phyloP scores from a whole-genome alignment of 2,888 invertebrate genomes.

The Dasypogon diadema region DNA sequence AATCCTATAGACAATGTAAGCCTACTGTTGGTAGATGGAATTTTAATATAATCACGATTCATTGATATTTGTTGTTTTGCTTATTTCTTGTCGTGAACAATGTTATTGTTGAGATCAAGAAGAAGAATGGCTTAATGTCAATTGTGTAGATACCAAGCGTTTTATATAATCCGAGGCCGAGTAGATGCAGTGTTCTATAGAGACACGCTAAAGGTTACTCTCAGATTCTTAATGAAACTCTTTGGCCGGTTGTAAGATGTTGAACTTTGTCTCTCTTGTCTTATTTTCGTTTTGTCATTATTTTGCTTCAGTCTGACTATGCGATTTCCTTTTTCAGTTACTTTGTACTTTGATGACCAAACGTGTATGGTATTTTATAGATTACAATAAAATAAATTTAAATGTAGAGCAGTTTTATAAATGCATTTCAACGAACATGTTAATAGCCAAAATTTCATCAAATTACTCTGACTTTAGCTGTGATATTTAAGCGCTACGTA shows the following conservation, averaged over 20 bases:
- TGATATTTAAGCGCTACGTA: too few relatives aligned
- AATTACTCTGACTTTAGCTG: too few relatives aligned
- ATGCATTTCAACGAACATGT: too few relatives aligned
- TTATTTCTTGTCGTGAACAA: slow-evolving; percentile 26
- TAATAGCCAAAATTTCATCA: too few relatives aligned
- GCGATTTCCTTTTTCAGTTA: too few relatives aligned
- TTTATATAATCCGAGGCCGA: slow-evolving; percentile 28
- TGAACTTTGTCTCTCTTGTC: slow-evolving; percentile 10
- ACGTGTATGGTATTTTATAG: too few relatives aligned
- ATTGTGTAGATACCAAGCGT: slow-evolving; percentile 7
- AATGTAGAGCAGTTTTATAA: too few relatives aligned
- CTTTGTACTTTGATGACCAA: too few relatives aligned
- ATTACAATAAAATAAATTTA: too few relatives aligned
- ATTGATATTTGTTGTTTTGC: slow-evolving; percentile 17
- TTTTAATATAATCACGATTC: slow-evolving; percentile 51
- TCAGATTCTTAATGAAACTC: slow-evolving; percentile 33
- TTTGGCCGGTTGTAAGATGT: slow-evolving; percentile 8
- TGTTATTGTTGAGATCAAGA: slow-evolving; percentile 17
- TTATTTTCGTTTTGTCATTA: too few relatives aligned
- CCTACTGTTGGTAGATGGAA: slow-evolving; percentile 49
- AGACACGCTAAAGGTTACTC: slow-evolving; percentile 16
- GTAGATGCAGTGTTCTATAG: slow-evolving; percentile 44
- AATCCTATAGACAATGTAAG: slow-evolving; percentile 19
- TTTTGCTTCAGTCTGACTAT: too few relatives aligned
- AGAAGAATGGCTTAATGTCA: slow-evolving; percentile 47